Evolutionary conservation across 2,888 invertebrate genomes (phyloP), one percentile per base, ranked within the genome.

Genomic region (Ectobius pallidus): DNA sequence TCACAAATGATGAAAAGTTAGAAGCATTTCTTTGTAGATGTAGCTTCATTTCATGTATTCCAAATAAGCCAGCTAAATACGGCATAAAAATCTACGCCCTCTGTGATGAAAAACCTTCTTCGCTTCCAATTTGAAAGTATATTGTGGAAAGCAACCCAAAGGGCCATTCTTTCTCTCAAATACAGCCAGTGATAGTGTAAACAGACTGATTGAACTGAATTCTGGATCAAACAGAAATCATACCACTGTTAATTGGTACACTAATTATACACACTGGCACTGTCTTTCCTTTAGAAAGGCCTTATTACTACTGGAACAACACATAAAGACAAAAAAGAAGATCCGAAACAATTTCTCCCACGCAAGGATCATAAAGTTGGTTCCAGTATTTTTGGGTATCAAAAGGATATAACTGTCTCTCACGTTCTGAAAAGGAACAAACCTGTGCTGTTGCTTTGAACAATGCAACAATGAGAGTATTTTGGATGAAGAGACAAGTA

Each of bases 391-490:
- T 58, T 58, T 58, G 58, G 58, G 3, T 58, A 58, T 16, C 58
- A 58, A 18, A 58, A 34, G 6, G 3, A 7, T 22, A 79, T 78
- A 62, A 72, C 78, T 27, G 78, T 79, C 9, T 80, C 78, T 1
- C 78, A 78, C 73, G 75, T 74, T 7, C 77, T 77, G 2, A 77
- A 77, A 73, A 75, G 71, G 61, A 78, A 77, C 42, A 78, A 76
- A 74, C 22, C 73, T 62, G 78, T 79, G n/a, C 73, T 77, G 62
- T 72, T 79, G 34, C 39, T 79, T 18, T 79, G 77, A 62, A 78
- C 78, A 9, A 76, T 79, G 76, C 78, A 79, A n/a, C 61, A 74
- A 76, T 67, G 67, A 72, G 61, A 44, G 63, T 49, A 73, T 71
- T 65, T 75, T 77, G 39, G 72, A 78, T 76, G 67, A 69, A 71